phyloP scores from a whole-genome alignment of 2,113 vertebrate species.

The Oriolus oriolus region DNA sequence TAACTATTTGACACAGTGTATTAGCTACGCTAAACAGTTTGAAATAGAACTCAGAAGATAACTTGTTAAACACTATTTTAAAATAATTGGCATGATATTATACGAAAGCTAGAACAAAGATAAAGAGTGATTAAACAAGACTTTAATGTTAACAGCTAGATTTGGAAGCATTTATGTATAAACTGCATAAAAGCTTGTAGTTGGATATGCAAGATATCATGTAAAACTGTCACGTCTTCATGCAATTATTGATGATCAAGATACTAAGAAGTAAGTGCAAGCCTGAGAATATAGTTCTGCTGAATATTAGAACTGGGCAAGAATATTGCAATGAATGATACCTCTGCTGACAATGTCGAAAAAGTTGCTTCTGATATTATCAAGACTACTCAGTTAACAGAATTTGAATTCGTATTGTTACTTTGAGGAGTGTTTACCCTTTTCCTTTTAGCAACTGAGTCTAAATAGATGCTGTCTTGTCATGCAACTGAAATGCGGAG shows the following conservation, averaged over 20 bases:
- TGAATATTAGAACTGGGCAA: neutral
- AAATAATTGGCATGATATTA: neutral
- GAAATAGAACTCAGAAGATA: neutral
- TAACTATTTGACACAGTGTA: neutral
- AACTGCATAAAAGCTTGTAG: slow-evolving; percentile 2
- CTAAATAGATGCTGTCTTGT: neutral
- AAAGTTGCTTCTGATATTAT: neutral
- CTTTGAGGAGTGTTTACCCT: neutral
- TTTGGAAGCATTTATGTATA: slow-evolving; percentile 23
- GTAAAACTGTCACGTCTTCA: slow-evolving; percentile 11
- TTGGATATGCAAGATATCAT: neutral
- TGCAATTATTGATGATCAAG: slow-evolving; percentile 8
- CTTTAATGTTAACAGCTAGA: neutral
- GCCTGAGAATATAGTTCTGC: neutral
- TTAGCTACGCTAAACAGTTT: neutral
- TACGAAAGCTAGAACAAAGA: neutral
- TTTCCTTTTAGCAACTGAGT: neutral
- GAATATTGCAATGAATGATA: neutral
- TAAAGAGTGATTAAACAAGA: slow-evolving; percentile 10
- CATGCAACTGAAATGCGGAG: neutral
- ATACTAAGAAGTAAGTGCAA: neutral
- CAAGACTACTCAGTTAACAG: neutral
- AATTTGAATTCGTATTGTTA: neutral
- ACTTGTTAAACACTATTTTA: slow-evolving; percentile 1
- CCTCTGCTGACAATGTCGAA: neutral